Conservation (phyloP, 2,113 vertebrate genomes). For the Pteropus alecto region DNA sequence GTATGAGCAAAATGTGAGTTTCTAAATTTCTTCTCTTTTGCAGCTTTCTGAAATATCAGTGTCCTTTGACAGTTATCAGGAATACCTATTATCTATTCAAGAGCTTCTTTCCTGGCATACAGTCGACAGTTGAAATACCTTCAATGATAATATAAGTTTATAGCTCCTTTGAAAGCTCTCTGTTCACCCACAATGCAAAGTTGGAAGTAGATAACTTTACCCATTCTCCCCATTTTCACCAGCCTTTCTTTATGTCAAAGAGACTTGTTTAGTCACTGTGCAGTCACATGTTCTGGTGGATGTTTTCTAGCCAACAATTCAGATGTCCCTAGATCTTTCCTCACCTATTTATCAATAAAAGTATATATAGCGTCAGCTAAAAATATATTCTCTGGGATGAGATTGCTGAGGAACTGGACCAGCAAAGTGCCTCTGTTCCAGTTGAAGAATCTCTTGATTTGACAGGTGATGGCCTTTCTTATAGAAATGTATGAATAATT, state of each 20-base stretch:
- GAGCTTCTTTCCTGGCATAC: neutral
- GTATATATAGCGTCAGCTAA: neutral
- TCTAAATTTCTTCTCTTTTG: neutral
- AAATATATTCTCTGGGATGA: neutral
- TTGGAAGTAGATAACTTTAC: neutral
- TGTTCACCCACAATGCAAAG: neutral
- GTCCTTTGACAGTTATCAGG: neutral
- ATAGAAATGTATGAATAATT: neutral
- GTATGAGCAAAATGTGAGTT: neutral
- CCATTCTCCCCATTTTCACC: neutral
- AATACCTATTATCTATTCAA: neutral
- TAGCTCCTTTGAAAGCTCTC: neutral
- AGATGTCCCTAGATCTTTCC: neutral
- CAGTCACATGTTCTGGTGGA: neutral
- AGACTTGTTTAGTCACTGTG: neutral
- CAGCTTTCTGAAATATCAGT: neutral
- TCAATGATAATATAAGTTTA: neutral
- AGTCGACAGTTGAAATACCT: neutral
- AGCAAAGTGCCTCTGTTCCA: neutral
- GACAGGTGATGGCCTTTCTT: neutral
- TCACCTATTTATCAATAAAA: neutral
- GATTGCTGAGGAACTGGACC: neutral
- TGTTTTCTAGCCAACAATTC: neutral
- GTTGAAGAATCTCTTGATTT: neutral
- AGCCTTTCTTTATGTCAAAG: neutral